Percentiles rank a stretch among this genome's conserved stretches.
These are phyloP conservation scores for Zaprionus gabonicus DNA, from an alignment of 1,140 invertebrate species.

Conservation along the genomic window DNA sequence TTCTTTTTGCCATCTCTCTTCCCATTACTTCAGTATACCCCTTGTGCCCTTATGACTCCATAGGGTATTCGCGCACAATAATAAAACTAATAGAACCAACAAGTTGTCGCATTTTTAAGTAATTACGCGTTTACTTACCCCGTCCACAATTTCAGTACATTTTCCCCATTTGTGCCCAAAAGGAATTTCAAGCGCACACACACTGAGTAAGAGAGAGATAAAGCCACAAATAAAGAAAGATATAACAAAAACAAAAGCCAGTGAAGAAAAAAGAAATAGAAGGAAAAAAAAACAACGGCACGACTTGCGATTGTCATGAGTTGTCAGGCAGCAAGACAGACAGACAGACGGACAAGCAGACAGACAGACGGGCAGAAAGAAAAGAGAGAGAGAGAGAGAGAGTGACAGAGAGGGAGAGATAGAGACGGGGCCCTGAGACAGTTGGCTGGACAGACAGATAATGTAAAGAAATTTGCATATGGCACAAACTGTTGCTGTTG, in stretches of 20 bases:
- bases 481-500: conserved; percentile 69
- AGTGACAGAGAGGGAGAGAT: conserved; percentile 21
- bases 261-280: not conserved
- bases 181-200: conserved; percentile 59
- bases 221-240: conserved; percentile 54
- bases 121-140: conserved; percentile 74
- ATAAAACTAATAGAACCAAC: conserved; percentile 39
- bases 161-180: conserved; percentile 51
- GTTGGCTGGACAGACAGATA: conserved; percentile 33
- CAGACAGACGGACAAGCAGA: conserved; percentile 18
- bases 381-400: not conserved
- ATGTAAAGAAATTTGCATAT: conserved; percentile 79
- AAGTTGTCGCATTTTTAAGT: conserved; percentile 55
- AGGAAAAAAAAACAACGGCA: conserved; percentile 55
- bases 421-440: conserved; percentile 1
- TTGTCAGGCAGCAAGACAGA: conserved; percentile 47
- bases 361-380: conserved; percentile 38
- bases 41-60: not conserved
- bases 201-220: conserved; percentile 30
- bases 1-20: fast-evolving
- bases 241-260: conserved; percentile 49
- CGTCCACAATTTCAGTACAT: not conserved
- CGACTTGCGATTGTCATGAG: conserved; percentile 73
- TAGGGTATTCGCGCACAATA: conserved; percentile 16
- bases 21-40: not conserved